Evolutionary conservation across 2,797 vertebrate genomes (phyloP).

Genomic region (Brachymystax lenok): DNA sequence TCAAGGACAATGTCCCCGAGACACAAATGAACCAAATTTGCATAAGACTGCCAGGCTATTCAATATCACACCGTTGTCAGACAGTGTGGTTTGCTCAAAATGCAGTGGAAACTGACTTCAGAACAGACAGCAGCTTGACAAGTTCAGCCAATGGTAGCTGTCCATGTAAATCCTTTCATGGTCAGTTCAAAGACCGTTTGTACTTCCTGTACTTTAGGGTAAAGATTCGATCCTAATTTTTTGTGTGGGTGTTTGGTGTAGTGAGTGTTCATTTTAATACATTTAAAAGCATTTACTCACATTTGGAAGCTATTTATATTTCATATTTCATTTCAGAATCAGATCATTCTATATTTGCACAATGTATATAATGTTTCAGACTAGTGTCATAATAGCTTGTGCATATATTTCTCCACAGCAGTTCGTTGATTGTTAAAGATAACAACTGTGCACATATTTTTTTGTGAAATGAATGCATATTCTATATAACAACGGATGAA

Average conservation of each 20-base stretch:
- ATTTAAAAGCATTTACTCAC: constrained; percentile 2
- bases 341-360: not conserved
- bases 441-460: not conserved
- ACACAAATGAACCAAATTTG: not conserved
- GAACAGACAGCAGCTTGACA: constrained; percentile 14
- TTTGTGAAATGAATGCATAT: not conserved
- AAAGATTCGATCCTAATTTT: constrained; percentile 11
- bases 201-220: constrained; percentile 21
- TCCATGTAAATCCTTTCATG: constrained; percentile 30
- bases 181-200: constrained; percentile 21
- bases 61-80: constrained; percentile 18
- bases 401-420: not conserved
- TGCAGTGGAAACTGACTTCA: constrained; percentile 5
- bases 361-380: not conserved
- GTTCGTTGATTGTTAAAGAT: not conserved
- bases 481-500: too few species aligned
- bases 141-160: constrained; percentile 17
- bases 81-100: constrained; percentile 13
- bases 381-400: not conserved
- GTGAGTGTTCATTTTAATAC: not conserved
- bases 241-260: constrained; percentile 48
- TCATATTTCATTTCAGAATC: not conserved
- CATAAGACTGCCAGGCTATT: constrained; percentile 25
- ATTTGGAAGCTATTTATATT: not conserved
- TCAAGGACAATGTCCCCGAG: constrained; percentile 13